Percentiles rank a stretch among this genome's conserved stretches.
Evolutionary conservation across 2,113 vertebrate species (phyloP).

Genomic region (Centropus bengalensis): DNA sequence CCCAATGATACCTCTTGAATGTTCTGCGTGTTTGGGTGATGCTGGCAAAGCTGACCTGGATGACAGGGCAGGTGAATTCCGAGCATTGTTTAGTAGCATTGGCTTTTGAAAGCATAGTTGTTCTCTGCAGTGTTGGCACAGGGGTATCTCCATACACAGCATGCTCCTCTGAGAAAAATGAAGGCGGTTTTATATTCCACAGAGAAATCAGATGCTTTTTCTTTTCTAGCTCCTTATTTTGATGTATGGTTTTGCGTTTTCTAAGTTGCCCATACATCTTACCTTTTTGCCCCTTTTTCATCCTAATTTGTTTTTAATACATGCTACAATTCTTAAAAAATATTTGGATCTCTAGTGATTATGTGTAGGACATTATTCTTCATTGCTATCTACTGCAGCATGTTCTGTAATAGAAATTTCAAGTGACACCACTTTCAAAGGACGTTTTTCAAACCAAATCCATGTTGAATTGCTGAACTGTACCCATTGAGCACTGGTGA

Average conservation of each 20-base stretch:
- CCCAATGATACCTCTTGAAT: not conserved
- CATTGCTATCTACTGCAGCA: not conserved
- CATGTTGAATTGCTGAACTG: not conserved
- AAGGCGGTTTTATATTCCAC: not conserved
- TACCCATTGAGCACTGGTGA: not conserved
- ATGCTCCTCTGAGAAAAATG: not conserved
- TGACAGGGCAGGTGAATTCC: not conserved
- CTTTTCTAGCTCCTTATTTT: not conserved
- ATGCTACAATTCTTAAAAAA: not conserved
- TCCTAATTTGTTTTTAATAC: not conserved
- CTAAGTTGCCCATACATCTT: not conserved
- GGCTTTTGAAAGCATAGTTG: not conserved
- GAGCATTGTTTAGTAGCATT: not conserved
- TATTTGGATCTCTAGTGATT: not conserved
- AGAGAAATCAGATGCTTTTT: not conserved
- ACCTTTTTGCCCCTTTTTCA: not conserved
- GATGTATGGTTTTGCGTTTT: not conserved
- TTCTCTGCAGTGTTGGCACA: rapidly evolving
- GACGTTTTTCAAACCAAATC: not conserved
- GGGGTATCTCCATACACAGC: too few species aligned
- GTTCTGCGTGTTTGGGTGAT: not conserved
- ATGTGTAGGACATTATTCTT: not conserved
- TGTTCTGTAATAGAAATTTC: not conserved
- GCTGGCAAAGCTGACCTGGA: not conserved
- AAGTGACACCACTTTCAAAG: not conserved